phyloP scores from a whole-genome alignment of 2,888 invertebrate genomes.

The Drosophila lutescens region DNA sequence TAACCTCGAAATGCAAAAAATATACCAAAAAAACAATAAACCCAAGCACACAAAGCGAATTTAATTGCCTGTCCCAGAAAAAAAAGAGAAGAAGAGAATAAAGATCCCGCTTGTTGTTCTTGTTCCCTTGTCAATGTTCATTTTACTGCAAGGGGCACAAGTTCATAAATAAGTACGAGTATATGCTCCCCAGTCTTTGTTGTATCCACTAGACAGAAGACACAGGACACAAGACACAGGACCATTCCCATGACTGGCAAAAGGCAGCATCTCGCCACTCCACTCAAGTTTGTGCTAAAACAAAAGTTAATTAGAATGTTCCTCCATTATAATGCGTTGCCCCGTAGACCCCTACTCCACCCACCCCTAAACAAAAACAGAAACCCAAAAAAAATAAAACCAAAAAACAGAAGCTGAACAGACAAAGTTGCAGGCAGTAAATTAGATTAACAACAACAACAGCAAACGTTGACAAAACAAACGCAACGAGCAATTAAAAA shows the following conservation, averaged over 20 bases:
- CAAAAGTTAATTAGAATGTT: conserved; percentile 78
- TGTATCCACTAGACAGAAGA: conserved; percentile 51
- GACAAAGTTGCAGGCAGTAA: conserved; percentile 77
- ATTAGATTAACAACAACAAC: conserved; percentile 76
- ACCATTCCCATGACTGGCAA: conserved; percentile 39
- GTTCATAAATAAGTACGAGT: conserved; percentile 72
- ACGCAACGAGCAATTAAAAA: conserved; percentile 76
- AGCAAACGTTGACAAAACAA: conserved; percentile 71
- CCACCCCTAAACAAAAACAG: conserved; percentile 33
- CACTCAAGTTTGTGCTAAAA: conserved; percentile 76
- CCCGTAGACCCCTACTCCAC: conserved; percentile 21
- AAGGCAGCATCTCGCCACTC: conserved; percentile 38
- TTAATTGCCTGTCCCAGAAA: conserved; percentile 65
- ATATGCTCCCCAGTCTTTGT: conserved; percentile 51
- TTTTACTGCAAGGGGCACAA: conserved; percentile 68
- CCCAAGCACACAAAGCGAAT: conserved; percentile 59
- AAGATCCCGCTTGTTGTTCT: conserved; percentile 44
- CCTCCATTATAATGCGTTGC: conserved; percentile 71
- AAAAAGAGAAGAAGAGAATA: conserved; percentile 45
- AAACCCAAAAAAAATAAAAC: conserved; percentile 16
- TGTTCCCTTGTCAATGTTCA: conserved; percentile 72
- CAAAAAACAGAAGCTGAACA: conserved; percentile 37
- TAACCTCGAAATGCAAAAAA: conserved; percentile 33
- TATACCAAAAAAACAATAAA: conserved; percentile 38
- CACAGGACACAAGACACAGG: too few species aligned